Base-by-base conservation (phyloP, 2,888 invertebrate genomes). In the Dasysyrphus tricinctus region DNA sequence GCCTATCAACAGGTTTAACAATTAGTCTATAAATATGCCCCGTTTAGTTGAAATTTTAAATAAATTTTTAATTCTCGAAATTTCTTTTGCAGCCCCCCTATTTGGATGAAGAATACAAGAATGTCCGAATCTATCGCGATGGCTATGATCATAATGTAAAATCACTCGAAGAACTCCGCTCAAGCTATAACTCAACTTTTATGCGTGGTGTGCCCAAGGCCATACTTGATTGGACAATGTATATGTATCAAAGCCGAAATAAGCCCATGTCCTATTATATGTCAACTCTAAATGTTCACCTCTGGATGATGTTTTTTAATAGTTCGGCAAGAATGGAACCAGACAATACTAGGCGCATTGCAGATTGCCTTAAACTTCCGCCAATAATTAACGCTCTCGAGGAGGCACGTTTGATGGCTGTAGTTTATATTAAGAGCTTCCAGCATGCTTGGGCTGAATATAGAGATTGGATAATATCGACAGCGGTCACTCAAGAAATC, bases 261-360 rank as follows among this genome's bases (percentile, higher is more conserved):
- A 92, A 91, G 67, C 92, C 92, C 0, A 91, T 91, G 91, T 91
- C 92, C 2, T 92, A 92, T 51, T 92, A 90, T 76, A 91, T 90
- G 86, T 74, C 92, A 19, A 92, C 91, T 0, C 88, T 92, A 2
- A 90, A 90, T 67, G 91, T 91, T 0, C 92, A 92, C 59, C 85
- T 92, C 1, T 92, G 92, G 88, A 92, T 92, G 92, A 89, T 90
- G 14, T 79, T 92, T 67, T 92, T 90, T 59, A 92, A 92, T 19
- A 89, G 88, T 5, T 90, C 90, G 12, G 91, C 90, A 29, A 89
- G 92, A 0, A 88, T 89, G 54, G 91, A 91, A 4, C 88, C 88
- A 0, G 90, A 89, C 12, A 89, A 88, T 5, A 90, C 91, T 61
- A 86, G 88, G 0, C 90, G 91, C 16, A 89, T 90, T 5, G 90